Evolutionary conservation across 30 jellyfish, hydroid and myxozoan genomes (phyloP), one percentile per base, ranked within the genome.

Genomic region (Cassiopea andromeda): DNA sequence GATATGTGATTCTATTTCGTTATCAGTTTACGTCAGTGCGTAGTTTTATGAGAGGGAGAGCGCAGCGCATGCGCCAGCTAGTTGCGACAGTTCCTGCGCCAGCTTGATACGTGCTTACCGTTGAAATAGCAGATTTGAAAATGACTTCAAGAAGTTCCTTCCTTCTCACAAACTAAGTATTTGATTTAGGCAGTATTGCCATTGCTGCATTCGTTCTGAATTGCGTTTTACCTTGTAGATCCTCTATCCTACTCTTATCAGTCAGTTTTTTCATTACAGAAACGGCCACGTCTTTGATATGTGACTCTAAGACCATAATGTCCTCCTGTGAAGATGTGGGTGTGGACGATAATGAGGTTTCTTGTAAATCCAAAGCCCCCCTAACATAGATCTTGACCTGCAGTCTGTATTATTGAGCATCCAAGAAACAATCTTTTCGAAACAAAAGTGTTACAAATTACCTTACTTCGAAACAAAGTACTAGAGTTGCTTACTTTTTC

Each of bases 81-180:
- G 88, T 79, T 79, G 88, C 60, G 78, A 79, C 88, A 79, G 79
- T 79, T 13, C 88, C 49, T 79, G 77, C 59, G 88, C 88, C 88
- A 79, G 77, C 88, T 59, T 12, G 88, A 58, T 78, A 79, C 78
- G 88, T 58, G 88, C 27, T 79, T 79, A 17, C 77, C 7, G 77
- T 70, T 78, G 74, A 1, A 78, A 14, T 18, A 50, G 4, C 43
- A 54, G 59, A 18, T 46, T 19, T 54, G 57, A 18, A 10, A 64
- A 50, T 1, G 59, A 46, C 46, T 8, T 79, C 77, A 13, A 54
- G 88, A 61, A 79, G 88, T 46, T 18, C 43, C 19, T 17, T 61
- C 73, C 19, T 14, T 1, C 48, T 74, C 47, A 16, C 74, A 47
- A 77, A 74, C 14, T 77, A 46, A 47, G 76, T 77, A 17, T 46